Conservation (phyloP, 2,797 vertebrate genomes). For the Brachyalestes nurse region DNA sequence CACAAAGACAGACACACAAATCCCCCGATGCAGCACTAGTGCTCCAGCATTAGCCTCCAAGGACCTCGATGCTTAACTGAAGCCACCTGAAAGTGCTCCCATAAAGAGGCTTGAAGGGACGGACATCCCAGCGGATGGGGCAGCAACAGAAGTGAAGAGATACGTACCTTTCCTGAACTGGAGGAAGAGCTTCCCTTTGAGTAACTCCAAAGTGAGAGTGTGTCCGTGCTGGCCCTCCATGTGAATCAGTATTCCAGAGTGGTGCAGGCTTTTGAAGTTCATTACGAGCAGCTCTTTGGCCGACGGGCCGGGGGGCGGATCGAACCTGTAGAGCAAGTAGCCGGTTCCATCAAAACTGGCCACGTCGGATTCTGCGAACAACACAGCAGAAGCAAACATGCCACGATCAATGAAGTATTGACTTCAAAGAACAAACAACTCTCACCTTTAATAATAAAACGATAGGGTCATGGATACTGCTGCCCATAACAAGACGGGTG, state of each 20-base stretch:
- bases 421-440: background rate
- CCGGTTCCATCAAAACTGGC: constrained; percentile 87
- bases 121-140: background rate
- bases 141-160: constrained; percentile 1
- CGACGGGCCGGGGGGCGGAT: constrained; percentile 71
- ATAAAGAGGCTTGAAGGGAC: too few relatives aligned
- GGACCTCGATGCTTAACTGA: background rate
- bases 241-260: constrained; percentile 86
- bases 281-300: constrained; percentile 83
- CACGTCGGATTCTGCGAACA: constrained; percentile 85
- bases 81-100: background rate
- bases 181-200: constrained; percentile 85
- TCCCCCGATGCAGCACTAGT: constrained; percentile 7
- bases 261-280: constrained; percentile 89
- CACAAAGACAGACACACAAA: background rate
- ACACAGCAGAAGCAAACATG: constrained; percentile 15
- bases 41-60: background rate
- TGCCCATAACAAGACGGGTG: too few relatives aligned
- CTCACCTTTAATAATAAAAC: background rate
- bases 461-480: too few relatives aligned
- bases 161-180: constrained; percentile 85
- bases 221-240: constrained; percentile 79
- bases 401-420: background rate
- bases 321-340: constrained; percentile 84
- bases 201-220: constrained; percentile 83